A percentile compares a stretch with the other conserved stretches of the same genome.
phyloP scores from a whole-genome alignment of 2,888 invertebrate genomes.

The Diplazon laetatorius region DNA sequence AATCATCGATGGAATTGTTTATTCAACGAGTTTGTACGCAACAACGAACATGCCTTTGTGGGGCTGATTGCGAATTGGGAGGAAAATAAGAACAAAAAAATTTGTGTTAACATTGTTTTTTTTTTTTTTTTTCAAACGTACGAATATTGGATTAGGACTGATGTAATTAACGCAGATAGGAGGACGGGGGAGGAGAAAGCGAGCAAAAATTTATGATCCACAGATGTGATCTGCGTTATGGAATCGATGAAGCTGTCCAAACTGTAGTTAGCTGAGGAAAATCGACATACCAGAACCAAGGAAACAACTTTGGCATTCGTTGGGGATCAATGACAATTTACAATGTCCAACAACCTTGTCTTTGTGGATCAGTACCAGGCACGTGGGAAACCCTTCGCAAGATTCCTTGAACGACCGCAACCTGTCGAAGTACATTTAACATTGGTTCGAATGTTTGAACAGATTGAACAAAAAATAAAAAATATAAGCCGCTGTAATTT shows the following conservation, averaged over 20 bases:
- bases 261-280: conserved; percentile 19
- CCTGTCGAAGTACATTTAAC: conserved; percentile 73
- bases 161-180: neutral
- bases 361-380: conserved; percentile 86
- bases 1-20: neutral
- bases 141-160: neutral
- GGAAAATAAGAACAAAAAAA: too few species aligned
- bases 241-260: neutral
- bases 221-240: neutral
- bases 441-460: conserved; percentile 17
- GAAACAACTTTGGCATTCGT: conserved; percentile 88
- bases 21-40: conserved; percentile 8
- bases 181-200: too few species aligned
- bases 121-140: neutral
- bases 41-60: neutral
- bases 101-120: neutral
- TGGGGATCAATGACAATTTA: conserved; percentile 89
- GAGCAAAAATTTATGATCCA: neutral
- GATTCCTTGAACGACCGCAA: conserved; percentile 89
- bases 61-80: neutral
- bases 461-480: conserved; percentile 13
- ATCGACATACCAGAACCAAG: conserved; percentile 86
- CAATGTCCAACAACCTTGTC: conserved; percentile 89
- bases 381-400: conserved; percentile 89
- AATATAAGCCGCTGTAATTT: too few species aligned